A percentile compares a stretch with the other conserved stretches of the same genome.
Conservation (phyloP, 2,888 invertebrate genomes). For the Macrophya annulata region DNA sequence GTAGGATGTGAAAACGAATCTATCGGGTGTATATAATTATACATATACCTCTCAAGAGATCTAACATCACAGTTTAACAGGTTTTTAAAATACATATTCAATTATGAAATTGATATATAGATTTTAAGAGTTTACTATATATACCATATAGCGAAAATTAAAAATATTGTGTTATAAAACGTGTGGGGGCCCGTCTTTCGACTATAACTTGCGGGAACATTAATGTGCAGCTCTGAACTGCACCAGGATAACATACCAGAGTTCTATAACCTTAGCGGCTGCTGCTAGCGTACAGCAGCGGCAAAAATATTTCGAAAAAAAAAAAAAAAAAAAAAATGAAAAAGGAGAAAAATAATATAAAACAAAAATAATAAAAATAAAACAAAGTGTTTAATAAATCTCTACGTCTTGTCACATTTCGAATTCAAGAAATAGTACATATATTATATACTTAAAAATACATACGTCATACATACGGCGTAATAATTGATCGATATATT, state of each 20-base stretch:
- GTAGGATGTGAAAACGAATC: conserved; percentile 50
- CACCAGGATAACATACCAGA: neutral
- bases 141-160: neutral
- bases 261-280: conserved; percentile 29
- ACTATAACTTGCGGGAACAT: neutral
- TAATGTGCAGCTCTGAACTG: neutral
- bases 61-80: conserved; percentile 51
- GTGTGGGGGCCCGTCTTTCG: neutral
- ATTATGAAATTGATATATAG: conserved; percentile 39
- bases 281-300: conserved; percentile 31
- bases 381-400: neutral
- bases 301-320: conserved; percentile 56
- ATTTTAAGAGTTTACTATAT: conserved; percentile 9
- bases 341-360: conserved; percentile 38
- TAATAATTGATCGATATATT: conserved; percentile 1
- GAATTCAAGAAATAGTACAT: no score
- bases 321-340: conserved; percentile 55
- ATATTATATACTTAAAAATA: no score
- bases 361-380: neutral
- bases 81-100: conserved; percentile 48
- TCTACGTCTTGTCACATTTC: neutral
- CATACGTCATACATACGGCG: no score
- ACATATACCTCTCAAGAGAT: conserved; percentile 30
- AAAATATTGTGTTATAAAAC: conserved; percentile 4
- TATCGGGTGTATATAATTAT: neutral